These are phyloP conservation scores for Zaprionus lachaisei DNA, from an alignment of 1,140 invertebrate species.

Conservation along the genomic window DNA sequence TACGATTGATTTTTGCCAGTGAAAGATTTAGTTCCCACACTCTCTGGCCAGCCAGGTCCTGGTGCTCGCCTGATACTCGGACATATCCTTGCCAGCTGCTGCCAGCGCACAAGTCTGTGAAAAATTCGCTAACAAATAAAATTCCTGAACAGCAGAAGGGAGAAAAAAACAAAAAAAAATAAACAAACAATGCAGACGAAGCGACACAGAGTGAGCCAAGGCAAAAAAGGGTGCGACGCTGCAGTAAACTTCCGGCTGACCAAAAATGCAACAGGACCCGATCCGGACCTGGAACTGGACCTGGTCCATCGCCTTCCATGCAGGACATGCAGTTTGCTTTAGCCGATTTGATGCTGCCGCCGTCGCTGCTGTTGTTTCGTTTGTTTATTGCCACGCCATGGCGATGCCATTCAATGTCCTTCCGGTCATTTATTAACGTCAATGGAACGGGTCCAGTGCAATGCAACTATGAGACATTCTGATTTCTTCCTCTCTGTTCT, in stretches of 20 bases:
- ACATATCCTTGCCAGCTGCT: slow-evolving; percentile 64
- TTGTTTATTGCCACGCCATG: slow-evolving; percentile 79
- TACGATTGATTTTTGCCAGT: slow-evolving; percentile 70
- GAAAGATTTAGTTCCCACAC: slow-evolving; percentile 68
- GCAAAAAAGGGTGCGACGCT: slow-evolving; percentile 75
- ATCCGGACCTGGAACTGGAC: slow-evolving; percentile 44
- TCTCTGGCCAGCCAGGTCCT: slow-evolving; percentile 23
- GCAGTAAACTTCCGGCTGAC: slow-evolving; percentile 79
- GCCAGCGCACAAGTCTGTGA: slow-evolving; percentile 61
- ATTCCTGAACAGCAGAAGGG: slow-evolving; percentile 46
- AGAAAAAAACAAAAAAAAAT: slow-evolving; percentile 22
- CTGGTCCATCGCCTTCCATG: slow-evolving; percentile 43
- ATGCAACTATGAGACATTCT: slow-evolving; percentile 41
- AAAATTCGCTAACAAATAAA: slow-evolving; percentile 77
- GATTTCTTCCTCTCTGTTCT: slow-evolving; percentile 30
- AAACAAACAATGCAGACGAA: slow-evolving; percentile 23
- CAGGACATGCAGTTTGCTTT: slow-evolving; percentile 56
- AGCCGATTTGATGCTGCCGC: slow-evolving; percentile 35
- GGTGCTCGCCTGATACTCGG: neutral
- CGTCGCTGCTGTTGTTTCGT: slow-evolving; percentile 53
- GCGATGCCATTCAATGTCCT: slow-evolving; percentile 79
- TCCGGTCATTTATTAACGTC: slow-evolving; percentile 83
- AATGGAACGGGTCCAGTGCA: slow-evolving; percentile 68
- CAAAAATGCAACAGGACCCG: slow-evolving; percentile 77
- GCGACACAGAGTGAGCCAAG: slow-evolving; percentile 13